Conservation (phyloP, 2,113 vertebrate genomes). For the Chionomys nivalis region DNA sequence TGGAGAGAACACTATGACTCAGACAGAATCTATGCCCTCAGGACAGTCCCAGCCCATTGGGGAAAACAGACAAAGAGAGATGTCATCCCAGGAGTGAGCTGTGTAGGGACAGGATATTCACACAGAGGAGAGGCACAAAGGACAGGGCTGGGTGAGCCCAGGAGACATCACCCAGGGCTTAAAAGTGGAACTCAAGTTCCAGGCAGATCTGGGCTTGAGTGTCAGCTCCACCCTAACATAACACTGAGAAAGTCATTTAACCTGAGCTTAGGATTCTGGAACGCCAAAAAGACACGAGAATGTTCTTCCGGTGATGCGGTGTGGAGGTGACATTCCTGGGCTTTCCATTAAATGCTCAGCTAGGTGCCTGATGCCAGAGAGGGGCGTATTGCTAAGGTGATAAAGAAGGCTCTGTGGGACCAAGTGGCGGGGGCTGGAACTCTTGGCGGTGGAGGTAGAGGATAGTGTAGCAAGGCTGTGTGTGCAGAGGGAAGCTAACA, state of each 20-base stretch:
- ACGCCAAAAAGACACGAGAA: background rate
- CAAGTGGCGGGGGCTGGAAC: background rate
- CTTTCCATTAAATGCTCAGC: background rate
- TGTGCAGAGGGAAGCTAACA: no score
- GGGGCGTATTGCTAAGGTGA: background rate
- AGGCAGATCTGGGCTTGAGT: conserved; percentile 17
- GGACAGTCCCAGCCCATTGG: background rate
- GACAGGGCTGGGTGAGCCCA: background rate
- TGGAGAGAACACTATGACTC: background rate
- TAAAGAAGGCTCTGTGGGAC: background rate
- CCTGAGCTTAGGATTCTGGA: background rate
- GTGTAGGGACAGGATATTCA: background rate
- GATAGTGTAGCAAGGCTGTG: background rate
- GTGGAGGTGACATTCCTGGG: background rate
- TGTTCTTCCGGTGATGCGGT: background rate
- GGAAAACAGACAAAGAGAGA: background rate
- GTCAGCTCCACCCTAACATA: background rate
- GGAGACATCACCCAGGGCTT: background rate
- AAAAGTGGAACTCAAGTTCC: background rate
- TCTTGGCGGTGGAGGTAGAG: background rate
- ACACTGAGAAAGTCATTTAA: background rate
- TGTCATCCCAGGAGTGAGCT: background rate
- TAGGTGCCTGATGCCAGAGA: background rate
- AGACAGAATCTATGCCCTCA: background rate
- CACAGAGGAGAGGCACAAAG: background rate